Percentiles rank a stretch among this genome's conserved stretches.
Evolutionary conservation across 2,113 vertebrate genomes (phyloP).

Genomic region (Blennius ocellaris): DNA sequence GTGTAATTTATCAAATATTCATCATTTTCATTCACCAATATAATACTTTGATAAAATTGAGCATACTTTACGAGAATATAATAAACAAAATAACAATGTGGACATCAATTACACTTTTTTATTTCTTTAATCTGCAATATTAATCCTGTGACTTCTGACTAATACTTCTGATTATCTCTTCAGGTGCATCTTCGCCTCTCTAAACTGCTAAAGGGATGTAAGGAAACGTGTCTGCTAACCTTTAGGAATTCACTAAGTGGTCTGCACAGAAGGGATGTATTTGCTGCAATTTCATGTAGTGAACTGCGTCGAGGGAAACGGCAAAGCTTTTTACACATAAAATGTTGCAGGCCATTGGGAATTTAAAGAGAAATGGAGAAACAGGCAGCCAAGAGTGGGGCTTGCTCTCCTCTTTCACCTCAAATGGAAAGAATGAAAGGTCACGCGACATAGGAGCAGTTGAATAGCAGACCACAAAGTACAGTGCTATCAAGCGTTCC

Average conservation of each 20-base stretch:
- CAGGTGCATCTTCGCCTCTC: slow-evolving; percentile 17
- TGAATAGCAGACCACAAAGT: neutral
- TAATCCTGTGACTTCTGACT: neutral
- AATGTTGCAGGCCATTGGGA: slow-evolving; percentile 50
- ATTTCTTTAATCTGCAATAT: neutral
- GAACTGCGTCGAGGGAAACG: slow-evolving; percentile 60
- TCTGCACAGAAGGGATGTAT: slow-evolving; percentile 51
- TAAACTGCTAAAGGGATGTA: slow-evolving; percentile 48
- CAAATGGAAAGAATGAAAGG: neutral
- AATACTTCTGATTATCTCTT: slow-evolving; percentile 28
- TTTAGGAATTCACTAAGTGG: slow-evolving; percentile 72
- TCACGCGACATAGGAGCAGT: neutral
- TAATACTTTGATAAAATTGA: too few species aligned
- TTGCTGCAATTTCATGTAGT: slow-evolving; percentile 58
- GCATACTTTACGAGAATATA: neutral
- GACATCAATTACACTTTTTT: neutral
- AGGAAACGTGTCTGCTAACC: slow-evolving; percentile 52
- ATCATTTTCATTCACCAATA: too few species aligned
- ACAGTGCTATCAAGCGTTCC: slow-evolving; percentile 11
- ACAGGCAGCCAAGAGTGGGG: slow-evolving; percentile 22
- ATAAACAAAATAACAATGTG: neutral
- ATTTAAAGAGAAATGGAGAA: slow-evolving; percentile 2
- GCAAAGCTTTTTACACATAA: slow-evolving; percentile 79
- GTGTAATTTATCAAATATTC: too few species aligned
- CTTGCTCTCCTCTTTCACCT: slow-evolving; percentile 7